phyloP scores from a whole-genome alignment of 2,113 vertebrate species.

The Sceloporus undulatus region DNA sequence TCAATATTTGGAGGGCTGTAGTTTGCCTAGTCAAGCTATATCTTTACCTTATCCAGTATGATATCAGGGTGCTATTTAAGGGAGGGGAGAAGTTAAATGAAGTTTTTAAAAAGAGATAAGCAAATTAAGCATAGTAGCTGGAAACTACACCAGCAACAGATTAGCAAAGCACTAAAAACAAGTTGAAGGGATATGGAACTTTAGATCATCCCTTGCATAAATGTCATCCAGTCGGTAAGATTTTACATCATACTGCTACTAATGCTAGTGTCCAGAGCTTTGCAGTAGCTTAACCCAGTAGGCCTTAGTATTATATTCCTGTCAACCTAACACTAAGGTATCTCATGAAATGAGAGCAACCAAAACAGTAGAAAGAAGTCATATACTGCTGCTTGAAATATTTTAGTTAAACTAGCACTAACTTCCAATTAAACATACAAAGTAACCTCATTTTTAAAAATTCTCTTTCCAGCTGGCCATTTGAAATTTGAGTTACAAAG shows the following conservation, averaged over 20 bases:
- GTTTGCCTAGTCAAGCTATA: too few relatives aligned
- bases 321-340: background rate
- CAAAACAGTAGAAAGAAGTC: background rate
- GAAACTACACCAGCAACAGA: background rate
- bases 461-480: background rate
- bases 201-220: background rate
- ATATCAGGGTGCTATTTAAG: too few relatives aligned
- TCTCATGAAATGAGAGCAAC: background rate
- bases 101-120: background rate
- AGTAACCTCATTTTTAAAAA: background rate
- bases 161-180: background rate
- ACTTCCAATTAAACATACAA: background rate
- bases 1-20: too few relatives aligned
- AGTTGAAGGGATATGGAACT: background rate
- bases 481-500: slow-evolving; percentile 1
- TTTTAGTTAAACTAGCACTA: too few relatives aligned
- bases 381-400: background rate
- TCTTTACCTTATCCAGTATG: background rate
- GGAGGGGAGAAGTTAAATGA: background rate
- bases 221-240: background rate
- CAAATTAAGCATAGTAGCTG: background rate
- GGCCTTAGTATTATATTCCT: too few relatives aligned
- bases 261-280: background rate
- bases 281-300: background rate
- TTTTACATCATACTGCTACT: background rate